phyloP scores from a whole-genome alignment of 2,888 invertebrate genomes.

The Ceramica pisi region DNA sequence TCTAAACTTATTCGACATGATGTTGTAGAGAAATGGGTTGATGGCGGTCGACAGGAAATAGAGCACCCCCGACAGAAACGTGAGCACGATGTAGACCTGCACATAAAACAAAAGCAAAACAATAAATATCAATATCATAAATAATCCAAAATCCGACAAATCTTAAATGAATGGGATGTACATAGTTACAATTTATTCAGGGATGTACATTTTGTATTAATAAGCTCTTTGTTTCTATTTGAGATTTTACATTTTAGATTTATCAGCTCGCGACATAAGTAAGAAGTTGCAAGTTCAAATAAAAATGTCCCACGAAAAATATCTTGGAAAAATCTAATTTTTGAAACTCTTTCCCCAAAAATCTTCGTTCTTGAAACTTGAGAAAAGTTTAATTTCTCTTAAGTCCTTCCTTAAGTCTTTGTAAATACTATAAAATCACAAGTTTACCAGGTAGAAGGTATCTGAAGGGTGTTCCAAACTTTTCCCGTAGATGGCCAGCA shows the following conservation, averaged over 20 bases:
- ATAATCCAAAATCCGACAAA: constrained; percentile 31
- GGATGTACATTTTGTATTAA: not conserved
- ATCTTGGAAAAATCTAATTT: not conserved
- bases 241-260: not conserved
- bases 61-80: constrained; percentile 96
- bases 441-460: constrained; percentile 85
- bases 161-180: constrained; percentile 16
- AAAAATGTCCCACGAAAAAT: not conserved
- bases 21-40: constrained; percentile 98
- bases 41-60: constrained; percentile 98
- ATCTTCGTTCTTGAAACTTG: constrained; percentile 8
- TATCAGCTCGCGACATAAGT: constrained; percentile 2
- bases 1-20: constrained; percentile 98
- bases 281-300: constrained; percentile 5
- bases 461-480: constrained; percentile 85
- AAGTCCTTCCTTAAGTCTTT: too few relatives aligned
- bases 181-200: constrained; percentile 20
- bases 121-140: constrained; percentile 48
- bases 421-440: constrained; percentile 17
- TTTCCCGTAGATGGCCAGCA: constrained; percentile 94
- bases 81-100: constrained; percentile 93
- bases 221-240: not conserved
- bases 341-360: not conserved
- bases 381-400: constrained; percentile 13
- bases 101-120: constrained; percentile 37